phyloP scores from a whole-genome alignment of 2,888 invertebrate species.

The Cephus sareptanus region DNA sequence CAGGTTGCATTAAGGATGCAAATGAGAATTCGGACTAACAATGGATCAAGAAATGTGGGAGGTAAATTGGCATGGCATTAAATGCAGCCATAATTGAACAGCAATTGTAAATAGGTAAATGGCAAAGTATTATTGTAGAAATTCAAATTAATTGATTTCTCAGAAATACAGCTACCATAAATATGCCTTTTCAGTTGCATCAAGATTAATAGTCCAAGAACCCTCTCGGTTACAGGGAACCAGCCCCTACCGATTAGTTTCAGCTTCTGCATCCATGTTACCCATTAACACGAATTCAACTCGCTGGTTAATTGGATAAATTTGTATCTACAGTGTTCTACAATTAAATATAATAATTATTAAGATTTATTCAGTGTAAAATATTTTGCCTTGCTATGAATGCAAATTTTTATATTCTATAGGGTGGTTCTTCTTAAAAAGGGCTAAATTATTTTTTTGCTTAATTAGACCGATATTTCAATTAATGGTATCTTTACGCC shows the following conservation, averaged over 20 bases:
- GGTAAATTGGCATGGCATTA: background rate
- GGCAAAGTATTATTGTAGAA: background rate
- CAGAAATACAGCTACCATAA: background rate
- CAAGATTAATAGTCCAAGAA: background rate
- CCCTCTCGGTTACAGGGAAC: background rate
- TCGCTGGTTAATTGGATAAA: background rate
- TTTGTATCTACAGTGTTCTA: background rate
- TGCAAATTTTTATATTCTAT: no score
- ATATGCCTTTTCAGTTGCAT: background rate
- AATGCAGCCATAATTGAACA: background rate
- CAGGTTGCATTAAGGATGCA: background rate
- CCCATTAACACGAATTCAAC: no score
- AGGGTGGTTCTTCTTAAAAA: no score
- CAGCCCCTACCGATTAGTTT: background rate
- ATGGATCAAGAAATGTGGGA: background rate
- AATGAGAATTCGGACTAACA: background rate
- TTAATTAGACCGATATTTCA: no score
- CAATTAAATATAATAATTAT: no score
- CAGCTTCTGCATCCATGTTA: background rate
- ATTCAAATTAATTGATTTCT: background rate
- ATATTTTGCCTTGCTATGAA: no score
- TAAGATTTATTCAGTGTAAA: no score
- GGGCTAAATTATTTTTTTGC: no score
- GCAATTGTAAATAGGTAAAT: background rate
- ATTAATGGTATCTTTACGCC: no score